These are phyloP conservation scores for Polyodon spathula DNA, from an alignment of 2,113 vertebrate species.

Conservation along the genomic window DNA sequence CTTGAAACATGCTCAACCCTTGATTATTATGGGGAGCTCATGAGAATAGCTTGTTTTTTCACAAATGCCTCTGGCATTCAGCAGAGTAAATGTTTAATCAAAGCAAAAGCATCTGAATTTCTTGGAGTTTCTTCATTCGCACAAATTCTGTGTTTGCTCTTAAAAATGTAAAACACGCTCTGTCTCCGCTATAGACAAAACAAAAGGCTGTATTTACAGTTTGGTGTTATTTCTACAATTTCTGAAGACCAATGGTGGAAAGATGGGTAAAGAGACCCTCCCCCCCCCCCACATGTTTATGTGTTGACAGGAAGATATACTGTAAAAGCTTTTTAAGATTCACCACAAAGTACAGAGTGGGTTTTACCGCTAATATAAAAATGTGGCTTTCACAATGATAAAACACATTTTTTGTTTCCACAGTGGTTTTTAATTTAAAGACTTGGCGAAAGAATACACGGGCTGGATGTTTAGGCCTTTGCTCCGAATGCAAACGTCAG, in stretches of 20 bases:
- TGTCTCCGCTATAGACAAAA: background rate
- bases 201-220: background rate
- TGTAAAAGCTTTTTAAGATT: conserved; percentile 15
- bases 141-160: background rate
- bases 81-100: too few relatives aligned
- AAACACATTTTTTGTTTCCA: conserved; percentile 28
- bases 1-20: too few relatives aligned
- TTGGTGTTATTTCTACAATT: background rate
- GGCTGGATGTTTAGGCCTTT: background rate
- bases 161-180: background rate
- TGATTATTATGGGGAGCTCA: too few relatives aligned
- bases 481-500: conserved; percentile 21
- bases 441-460: conserved; percentile 33
- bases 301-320: conserved; percentile 18
- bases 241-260: too few relatives aligned
- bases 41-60: too few relatives aligned
- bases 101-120: too few relatives aligned
- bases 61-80: too few relatives aligned
- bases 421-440: conserved; percentile 24
- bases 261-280: too few relatives aligned
- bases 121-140: background rate
- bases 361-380: conserved; percentile 14
- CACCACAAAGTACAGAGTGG: conserved; percentile 13
- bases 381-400: background rate
- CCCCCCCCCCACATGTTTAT: conserved; percentile 21